Evolutionary conservation across 2,888 invertebrate species (phyloP).

Genomic region (Himalopsyche japonica): DNA sequence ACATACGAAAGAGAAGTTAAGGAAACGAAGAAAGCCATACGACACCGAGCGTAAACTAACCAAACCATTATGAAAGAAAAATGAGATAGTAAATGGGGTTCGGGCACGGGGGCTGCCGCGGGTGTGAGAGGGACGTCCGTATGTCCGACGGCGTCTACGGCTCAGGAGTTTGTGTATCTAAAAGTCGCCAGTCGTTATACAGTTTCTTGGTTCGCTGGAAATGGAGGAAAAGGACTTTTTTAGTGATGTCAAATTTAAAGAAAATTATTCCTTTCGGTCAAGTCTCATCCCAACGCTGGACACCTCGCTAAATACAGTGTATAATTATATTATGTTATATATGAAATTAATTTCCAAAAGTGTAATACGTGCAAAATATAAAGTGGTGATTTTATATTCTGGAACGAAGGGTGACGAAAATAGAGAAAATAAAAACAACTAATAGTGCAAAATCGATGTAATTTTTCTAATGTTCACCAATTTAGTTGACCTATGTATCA

Average conservation of each 20-base stretch:
- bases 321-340: too few relatives aligned
- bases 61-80: constrained; percentile 40
- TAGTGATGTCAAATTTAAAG: background rate
- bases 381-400: too few relatives aligned
- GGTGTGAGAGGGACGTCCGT: constrained; percentile 2
- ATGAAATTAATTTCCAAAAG: too few relatives aligned
- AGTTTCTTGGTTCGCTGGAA: constrained; percentile 37
- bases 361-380: too few relatives aligned
- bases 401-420: too few relatives aligned
- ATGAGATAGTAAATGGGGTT: constrained; percentile 36
- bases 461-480: too few relatives aligned
- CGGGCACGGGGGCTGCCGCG: constrained; percentile 5
- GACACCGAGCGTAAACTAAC: constrained; percentile 38
- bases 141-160: constrained; percentile 42
- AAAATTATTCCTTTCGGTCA: too few relatives aligned
- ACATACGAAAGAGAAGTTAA: constrained; percentile 6
- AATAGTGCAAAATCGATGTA: too few relatives aligned
- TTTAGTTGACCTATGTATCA: too few relatives aligned
- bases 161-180: constrained; percentile 39
- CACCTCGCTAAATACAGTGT: too few relatives aligned
- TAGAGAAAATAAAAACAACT: too few relatives aligned
- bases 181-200: constrained; percentile 39
- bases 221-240: constrained; percentile 36
- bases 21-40: constrained; percentile 38
- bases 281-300: too few relatives aligned